Evolutionary conservation across 2,888 invertebrate species (phyloP), one percentile per base, ranked within the genome.

Genomic region (Panopea generosa): DNA sequence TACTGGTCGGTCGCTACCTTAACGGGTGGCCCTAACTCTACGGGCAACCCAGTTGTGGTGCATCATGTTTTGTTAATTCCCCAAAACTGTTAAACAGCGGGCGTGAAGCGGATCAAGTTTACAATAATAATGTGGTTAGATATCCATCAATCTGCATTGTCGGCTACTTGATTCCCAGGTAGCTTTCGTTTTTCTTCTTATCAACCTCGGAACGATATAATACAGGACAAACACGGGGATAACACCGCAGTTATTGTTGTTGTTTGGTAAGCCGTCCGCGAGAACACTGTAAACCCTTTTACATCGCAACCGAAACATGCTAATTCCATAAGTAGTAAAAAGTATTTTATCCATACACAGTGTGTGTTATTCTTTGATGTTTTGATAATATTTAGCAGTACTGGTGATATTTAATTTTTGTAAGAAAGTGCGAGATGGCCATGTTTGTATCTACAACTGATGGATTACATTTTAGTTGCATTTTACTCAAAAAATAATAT

Each of bases 61-160:
- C 50, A 33, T 24, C 24, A 20, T 66, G 72, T 74, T 74, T 74
- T 56, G 67, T 40, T 57, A 38, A 62, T 63, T 61, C 53, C 47
- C 33, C 38, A 22, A 43, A 55, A 43, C 59, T 65, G 26, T 43
- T 27, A 71, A 81, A 71, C 74, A 71, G 65, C 71, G 81, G 77
- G 81, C 81, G 81, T 81, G 77, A 81, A 77, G 61, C 63, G 74
- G 65, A 68, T 66, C 38, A 65, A 68, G 76, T 76, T 76, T 73
- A 63, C 50, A 73, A 76, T 76, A 80, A 80, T 76, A 80, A 76
- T 62, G 69, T 70, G 50, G 60, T 80, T 80, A 70, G 69, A 63
- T 70, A 55, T 22, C 45, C 56, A 80, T 80, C 66, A 73, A 80
- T 80, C 71, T 80, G 45, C 80, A 76, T 76, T 70, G 72, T 53